A percentile compares a stretch with the other conserved stretches of the same genome.
phyloP scores from a whole-genome alignment of 2,113 vertebrate species.

The Nymphicus hollandicus region DNA sequence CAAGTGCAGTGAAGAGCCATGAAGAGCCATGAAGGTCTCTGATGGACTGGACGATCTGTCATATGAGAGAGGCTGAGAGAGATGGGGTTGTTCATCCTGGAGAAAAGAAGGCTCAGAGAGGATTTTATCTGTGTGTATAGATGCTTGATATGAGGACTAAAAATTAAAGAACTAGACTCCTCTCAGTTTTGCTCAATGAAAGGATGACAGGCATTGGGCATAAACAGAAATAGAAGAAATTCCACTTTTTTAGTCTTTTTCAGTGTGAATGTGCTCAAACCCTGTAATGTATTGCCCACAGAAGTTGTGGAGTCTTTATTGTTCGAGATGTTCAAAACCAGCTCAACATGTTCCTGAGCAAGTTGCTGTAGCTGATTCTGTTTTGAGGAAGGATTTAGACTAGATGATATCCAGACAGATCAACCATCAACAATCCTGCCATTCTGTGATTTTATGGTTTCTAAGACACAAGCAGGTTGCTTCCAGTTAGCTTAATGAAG shows the following conservation, averaged over 20 bases:
- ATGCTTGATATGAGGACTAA: not conserved
- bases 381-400: not conserved
- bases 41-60: not conserved
- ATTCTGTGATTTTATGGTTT: not conserved
- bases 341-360: accelerated
- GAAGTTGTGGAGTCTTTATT: not conserved
- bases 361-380: not conserved
- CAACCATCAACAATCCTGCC: no score
- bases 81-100: not conserved
- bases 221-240: not conserved
- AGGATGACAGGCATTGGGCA: not conserved
- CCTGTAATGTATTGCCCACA: not conserved
- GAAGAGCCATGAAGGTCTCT: not conserved
- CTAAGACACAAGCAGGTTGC: not conserved
- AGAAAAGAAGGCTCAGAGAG: not conserved
- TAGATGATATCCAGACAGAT: not conserved
- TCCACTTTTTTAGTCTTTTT: not conserved
- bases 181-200: not conserved
- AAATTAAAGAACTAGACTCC: not conserved
- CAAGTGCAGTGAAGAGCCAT: not conserved
- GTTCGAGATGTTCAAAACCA: not conserved
- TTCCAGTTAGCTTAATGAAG: not conserved
- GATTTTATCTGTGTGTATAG: not conserved
- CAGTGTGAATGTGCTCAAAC: not conserved
- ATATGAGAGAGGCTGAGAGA: not conserved